phyloP scores from a whole-genome alignment of 1,140 invertebrate species.

The Formica exsecta region DNA sequence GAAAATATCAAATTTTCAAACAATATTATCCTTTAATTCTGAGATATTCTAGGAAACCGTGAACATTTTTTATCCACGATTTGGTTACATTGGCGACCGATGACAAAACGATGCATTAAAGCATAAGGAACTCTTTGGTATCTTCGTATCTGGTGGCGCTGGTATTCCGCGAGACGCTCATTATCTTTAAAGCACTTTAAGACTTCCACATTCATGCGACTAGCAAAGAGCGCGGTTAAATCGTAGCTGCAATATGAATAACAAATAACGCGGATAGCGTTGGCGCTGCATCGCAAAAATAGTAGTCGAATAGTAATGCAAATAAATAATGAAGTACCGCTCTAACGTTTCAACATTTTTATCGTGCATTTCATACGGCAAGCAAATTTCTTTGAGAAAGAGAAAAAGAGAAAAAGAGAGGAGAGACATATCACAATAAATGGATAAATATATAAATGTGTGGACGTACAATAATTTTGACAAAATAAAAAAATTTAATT shows the following conservation, averaged over 20 bases:
- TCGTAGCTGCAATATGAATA: slow-evolving; percentile 46
- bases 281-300: slow-evolving; percentile 25
- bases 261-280: slow-evolving; percentile 35
- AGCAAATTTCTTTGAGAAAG: too few relatives aligned
- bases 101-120: slow-evolving; percentile 45
- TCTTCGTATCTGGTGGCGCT: background rate
- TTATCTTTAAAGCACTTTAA: slow-evolving; percentile 52
- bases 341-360: slow-evolving; percentile 41
- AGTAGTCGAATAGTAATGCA: slow-evolving; percentile 9
- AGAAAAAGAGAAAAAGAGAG: too few relatives aligned
- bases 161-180: slow-evolving; percentile 30
- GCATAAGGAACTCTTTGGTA: background rate
- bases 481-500: background rate
- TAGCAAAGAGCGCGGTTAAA: slow-evolving; percentile 19
- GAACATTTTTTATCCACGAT: background rate
- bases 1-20: slow-evolving; percentile 2
- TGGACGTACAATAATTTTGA: background rate
- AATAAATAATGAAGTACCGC: slow-evolving; percentile 43
- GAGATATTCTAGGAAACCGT: background rate
- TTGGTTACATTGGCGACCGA: background rate
- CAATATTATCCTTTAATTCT: background rate
- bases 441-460: slow-evolving; percentile 21
- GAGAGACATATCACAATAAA: background rate
- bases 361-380: background rate
- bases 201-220: slow-evolving; percentile 11